Evolutionary conservation across 53 echinoderm and acorn worm genomes (phyloP).

Genomic region (Zoroaster sp.): DNA sequence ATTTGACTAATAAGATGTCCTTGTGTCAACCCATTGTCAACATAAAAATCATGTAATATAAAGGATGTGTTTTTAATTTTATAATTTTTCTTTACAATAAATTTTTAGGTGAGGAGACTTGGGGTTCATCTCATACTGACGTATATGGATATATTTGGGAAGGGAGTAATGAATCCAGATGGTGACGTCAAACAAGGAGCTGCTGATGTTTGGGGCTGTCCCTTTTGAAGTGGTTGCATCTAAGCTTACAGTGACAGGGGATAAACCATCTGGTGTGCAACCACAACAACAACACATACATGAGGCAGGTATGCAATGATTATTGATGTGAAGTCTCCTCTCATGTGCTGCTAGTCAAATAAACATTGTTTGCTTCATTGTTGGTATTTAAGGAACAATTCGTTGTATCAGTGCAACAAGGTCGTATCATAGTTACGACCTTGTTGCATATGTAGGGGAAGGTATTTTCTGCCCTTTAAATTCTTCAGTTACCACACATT

Average conservation of each 20-base stretch:
- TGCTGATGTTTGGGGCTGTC: slow-evolving; percentile 93
- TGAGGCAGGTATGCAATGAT: slow-evolving; percentile 53
- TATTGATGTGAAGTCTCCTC: background rate
- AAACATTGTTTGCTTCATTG: background rate
- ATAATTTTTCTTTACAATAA: too few species aligned
- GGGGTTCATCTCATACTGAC: slow-evolving; percentile 37
- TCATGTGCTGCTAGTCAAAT: background rate
- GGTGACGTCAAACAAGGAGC: slow-evolving; percentile 31
- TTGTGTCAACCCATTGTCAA: too few species aligned
- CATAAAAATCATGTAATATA: too few species aligned
- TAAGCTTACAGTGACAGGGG: slow-evolving; percentile 47
- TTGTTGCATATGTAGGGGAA: too few species aligned
- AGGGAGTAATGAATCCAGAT: background rate
- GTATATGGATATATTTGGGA: slow-evolving; percentile 43
- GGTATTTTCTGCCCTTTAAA: too few species aligned
- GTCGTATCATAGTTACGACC: too few species aligned
- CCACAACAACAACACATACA: slow-evolving; percentile 53
- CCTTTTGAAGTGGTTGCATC: slow-evolving; percentile 82
- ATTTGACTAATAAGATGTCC: too few species aligned
- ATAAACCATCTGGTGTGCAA: slow-evolving; percentile 34
- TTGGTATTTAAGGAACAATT: background rate
- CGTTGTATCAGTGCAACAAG: too few species aligned
- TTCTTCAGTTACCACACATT: too few species aligned
- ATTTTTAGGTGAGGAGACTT: slow-evolving; percentile 31
- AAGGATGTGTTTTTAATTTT: background rate